Percentiles rank a stretch among this genome's conserved stretches.
phyloP scores from a whole-genome alignment of 1,140 invertebrate genomes.

The Aricia agestis region DNA sequence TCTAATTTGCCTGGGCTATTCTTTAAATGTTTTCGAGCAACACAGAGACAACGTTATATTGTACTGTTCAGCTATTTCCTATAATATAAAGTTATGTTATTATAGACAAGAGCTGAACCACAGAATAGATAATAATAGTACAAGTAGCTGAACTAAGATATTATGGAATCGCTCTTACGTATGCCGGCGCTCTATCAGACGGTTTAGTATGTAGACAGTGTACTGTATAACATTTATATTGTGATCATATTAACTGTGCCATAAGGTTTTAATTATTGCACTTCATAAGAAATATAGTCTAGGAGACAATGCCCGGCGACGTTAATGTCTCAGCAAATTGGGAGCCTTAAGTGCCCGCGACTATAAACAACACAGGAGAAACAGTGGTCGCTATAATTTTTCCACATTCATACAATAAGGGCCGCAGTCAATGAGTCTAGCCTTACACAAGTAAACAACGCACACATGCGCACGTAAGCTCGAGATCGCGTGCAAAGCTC shows the following conservation, averaged over 20 bases:
- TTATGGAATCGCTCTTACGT: too few species aligned
- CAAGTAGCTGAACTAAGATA: too few species aligned
- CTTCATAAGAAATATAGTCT: constrained; percentile 61
- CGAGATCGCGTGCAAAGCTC: constrained; percentile 72
- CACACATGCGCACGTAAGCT: constrained; percentile 61
- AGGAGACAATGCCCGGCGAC: constrained; percentile 54
- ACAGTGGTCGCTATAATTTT: constrained; percentile 73
- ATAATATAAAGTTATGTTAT: too few species aligned
- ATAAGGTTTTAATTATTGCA: constrained; percentile 55
- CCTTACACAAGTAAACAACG: constrained; percentile 68
- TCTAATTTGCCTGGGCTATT: too few species aligned
- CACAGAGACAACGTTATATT: too few species aligned
- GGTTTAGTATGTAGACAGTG: background rate
- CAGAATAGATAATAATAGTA: too few species aligned
- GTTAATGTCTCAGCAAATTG: constrained; percentile 65
- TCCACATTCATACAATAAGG: constrained; percentile 76
- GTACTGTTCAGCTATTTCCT: too few species aligned
- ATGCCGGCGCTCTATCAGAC: too few species aligned
- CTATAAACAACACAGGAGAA: constrained; percentile 72
- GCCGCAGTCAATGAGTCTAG: constrained; percentile 75
- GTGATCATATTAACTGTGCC: background rate
- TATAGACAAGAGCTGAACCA: too few species aligned
- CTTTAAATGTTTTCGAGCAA: too few species aligned
- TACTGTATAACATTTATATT: too few species aligned
- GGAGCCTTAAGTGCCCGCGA: constrained; percentile 59